phyloP scores from a whole-genome alignment of 2,888 invertebrate genomes.

The Oscheius sp. region DNA sequence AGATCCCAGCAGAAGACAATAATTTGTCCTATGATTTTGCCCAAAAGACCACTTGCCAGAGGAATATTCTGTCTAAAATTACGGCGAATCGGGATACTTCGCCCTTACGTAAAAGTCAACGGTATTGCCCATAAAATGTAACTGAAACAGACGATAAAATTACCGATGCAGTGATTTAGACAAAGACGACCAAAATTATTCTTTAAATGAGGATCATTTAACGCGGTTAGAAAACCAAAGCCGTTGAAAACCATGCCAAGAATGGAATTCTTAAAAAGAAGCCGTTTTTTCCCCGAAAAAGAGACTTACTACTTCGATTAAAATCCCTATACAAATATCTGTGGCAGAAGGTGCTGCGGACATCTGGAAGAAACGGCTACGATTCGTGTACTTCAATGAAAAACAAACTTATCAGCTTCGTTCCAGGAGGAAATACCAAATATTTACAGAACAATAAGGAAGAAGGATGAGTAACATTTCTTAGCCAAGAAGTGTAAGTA shows the following conservation, averaged over 20 bases:
- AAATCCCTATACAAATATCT: background rate
- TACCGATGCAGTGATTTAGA: background rate
- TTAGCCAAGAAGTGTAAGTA: too few relatives aligned
- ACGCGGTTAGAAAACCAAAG: background rate
- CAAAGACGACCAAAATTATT: slow-evolving; percentile 1
- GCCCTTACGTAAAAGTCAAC: background rate
- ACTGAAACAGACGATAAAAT: background rate
- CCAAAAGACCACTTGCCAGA: background rate
- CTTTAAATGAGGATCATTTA: background rate
- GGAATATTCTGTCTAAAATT: background rate
- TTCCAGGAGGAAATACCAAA: too few relatives aligned
- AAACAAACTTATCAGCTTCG: too few relatives aligned
- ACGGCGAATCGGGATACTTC: background rate
- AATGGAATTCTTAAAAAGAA: background rate
- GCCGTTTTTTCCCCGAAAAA: background rate
- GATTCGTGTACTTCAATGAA: too few relatives aligned
- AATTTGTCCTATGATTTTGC: background rate
- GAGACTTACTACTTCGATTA: background rate
- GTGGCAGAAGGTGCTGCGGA: too few relatives aligned
- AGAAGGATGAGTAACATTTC: too few relatives aligned
- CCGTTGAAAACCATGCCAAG: background rate
- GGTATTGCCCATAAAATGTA: background rate
- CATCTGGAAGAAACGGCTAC: too few relatives aligned
- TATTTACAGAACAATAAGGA: too few relatives aligned
- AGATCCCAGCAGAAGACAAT: background rate